A percentile compares a stretch with the other conserved stretches of the same genome.
Evolutionary conservation across 2,113 vertebrate species (phyloP).

Genomic region (Cephalopterus ornatus): DNA sequence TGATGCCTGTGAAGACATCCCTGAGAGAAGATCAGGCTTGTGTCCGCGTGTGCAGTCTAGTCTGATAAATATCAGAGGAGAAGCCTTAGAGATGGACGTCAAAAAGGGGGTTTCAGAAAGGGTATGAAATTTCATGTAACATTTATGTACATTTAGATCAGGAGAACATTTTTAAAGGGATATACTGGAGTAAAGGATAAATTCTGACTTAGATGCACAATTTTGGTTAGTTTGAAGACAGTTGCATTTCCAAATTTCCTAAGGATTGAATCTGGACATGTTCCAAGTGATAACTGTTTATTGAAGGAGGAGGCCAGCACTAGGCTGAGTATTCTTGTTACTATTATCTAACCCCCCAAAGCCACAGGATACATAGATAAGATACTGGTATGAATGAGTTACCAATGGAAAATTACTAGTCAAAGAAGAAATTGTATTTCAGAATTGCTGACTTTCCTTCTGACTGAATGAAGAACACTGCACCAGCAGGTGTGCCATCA

Average conservation of each 20-base stretch:
- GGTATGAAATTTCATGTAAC: neutral
- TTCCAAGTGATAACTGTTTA: neutral
- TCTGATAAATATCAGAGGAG: neutral
- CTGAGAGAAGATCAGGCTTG: neutral
- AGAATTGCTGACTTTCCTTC: neutral
- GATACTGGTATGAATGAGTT: neutral
- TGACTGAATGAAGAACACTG: neutral
- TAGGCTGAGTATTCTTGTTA: neutral
- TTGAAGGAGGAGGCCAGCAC: neutral
- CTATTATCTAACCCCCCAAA: neutral
- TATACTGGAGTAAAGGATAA: neutral
- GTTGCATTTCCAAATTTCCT: neutral
- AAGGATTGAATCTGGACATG: neutral
- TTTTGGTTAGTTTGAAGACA: neutral
- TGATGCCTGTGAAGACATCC: neutral
- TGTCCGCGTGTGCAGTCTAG: rapidly evolving
- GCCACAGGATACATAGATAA: neutral
- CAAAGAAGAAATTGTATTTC: neutral
- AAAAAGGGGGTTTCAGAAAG: neutral
- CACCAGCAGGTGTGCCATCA: neutral
- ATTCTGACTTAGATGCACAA: neutral
- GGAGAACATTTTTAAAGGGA: neutral
- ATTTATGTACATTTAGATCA: neutral
- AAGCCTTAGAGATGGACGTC: neutral
- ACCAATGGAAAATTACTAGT: neutral